These are phyloP conservation scores for Andricus curvator DNA, from an alignment of 2,888 invertebrate species.

Conservation along the genomic window DNA sequence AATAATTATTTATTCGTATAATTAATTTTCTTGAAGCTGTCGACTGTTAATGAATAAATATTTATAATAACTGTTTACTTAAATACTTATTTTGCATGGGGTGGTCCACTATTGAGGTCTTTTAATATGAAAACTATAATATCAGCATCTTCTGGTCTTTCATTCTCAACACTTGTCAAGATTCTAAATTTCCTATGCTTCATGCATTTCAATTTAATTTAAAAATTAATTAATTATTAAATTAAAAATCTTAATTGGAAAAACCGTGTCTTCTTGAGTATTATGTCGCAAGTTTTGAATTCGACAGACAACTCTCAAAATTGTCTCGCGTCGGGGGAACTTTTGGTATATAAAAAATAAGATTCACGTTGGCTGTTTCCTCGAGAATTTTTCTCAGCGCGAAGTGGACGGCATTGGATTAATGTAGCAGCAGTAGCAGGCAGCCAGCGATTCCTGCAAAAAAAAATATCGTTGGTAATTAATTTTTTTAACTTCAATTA, in stretches of 20 bases:
- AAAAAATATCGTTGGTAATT: constrained; percentile 2
- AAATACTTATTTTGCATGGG: too few relatives aligned
- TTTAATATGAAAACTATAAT: constrained; percentile 10
- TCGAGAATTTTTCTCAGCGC: constrained; percentile 54
- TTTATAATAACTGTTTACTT: too few relatives aligned
- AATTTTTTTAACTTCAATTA: too few relatives aligned
- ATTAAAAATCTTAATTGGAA: neutral
- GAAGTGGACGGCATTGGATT: constrained; percentile 75
- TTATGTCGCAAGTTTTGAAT: constrained; percentile 14
- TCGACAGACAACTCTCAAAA: neutral
- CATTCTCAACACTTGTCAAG: neutral
- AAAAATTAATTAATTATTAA: neutral
- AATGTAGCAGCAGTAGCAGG: constrained; percentile 70
- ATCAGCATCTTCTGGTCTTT: neutral
- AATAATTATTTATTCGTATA: too few relatives aligned
- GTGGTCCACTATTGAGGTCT: too few relatives aligned
- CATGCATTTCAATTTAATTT: neutral
- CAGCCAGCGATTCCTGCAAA: constrained; percentile 63
- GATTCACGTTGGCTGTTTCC: neutral
- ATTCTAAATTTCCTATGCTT: neutral
- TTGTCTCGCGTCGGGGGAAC: neutral
- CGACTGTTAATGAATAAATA: too few relatives aligned
- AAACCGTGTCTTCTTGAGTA: constrained; percentile 1
- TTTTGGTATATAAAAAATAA: constrained; percentile 4
- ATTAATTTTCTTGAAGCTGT: too few relatives aligned